Conservation (phyloP, 1,140 invertebrate species). For the Achatina immaculata region DNA sequence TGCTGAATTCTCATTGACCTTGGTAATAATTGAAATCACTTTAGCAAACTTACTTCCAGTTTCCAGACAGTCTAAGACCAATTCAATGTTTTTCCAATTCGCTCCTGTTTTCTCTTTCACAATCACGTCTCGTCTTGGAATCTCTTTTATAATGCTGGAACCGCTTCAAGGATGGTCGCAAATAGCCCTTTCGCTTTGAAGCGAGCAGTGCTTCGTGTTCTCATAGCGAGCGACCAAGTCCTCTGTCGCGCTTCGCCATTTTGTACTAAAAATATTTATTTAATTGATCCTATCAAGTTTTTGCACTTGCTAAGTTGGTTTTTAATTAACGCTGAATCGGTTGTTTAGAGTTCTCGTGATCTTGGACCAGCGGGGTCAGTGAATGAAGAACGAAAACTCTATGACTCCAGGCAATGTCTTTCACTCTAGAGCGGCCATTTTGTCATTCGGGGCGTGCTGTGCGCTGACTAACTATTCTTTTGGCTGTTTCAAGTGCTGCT, state of each 20-base stretch:
- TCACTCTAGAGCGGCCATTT: slow-evolving; percentile 5
- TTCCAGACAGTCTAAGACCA: slow-evolving; percentile 5
- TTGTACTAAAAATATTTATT: slow-evolving; percentile 40
- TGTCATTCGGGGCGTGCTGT: slow-evolving; percentile 1
- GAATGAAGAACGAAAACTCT: not conserved
- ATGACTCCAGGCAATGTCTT: slow-evolving; percentile 19
- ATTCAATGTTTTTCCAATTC: slow-evolving; percentile 15
- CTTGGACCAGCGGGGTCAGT: not conserved
- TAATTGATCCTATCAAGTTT: slow-evolving; percentile 30
- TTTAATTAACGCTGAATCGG: slow-evolving; percentile 35
- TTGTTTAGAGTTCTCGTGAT: slow-evolving; percentile 31
- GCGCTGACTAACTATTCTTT: not conserved
- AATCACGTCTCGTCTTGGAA: not conserved
- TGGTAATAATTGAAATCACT: slow-evolving; percentile 25
- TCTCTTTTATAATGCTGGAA: not conserved
- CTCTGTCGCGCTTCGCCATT: slow-evolving; percentile 12
- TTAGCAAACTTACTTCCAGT: slow-evolving; percentile 31
- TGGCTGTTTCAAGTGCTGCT: not conserved
- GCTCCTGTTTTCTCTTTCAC: not conserved
- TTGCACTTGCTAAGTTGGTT: slow-evolving; percentile 33
- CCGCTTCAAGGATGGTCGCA: not conserved
- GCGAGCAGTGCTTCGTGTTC: not conserved
- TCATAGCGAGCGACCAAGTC: slow-evolving; percentile 1
- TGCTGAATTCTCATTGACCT: not conserved
- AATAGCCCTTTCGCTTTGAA: not conserved